Evolutionary conservation across 2,113 vertebrate species (phyloP).

Genomic region (Xiphorhynchus elegans): DNA sequence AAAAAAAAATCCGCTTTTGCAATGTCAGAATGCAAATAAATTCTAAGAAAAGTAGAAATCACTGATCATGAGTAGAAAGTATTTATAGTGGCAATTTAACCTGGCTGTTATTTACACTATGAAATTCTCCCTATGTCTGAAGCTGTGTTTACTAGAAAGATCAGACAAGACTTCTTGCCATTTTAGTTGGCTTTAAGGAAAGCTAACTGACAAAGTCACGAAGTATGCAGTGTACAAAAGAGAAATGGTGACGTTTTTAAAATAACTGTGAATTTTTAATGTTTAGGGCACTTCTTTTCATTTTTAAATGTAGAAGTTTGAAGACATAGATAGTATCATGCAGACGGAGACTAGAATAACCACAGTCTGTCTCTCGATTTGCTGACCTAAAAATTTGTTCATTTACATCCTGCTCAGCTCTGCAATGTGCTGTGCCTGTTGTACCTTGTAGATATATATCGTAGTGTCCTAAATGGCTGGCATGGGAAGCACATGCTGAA

Average conservation of each 20-base stretch:
- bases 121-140: constrained; percentile 14
- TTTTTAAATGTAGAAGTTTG: background rate
- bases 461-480: background rate
- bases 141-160: background rate
- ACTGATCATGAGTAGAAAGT: background rate
- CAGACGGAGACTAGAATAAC: background rate
- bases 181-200: constrained; percentile 14
- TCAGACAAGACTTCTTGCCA: background rate
- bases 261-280: background rate
- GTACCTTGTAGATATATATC: background rate
- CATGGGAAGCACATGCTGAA: background rate
- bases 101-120: constrained; percentile 31
- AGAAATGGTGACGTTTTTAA: background rate
- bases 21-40: background rate
- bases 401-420: background rate
- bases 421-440: background rate
- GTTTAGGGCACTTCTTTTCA: background rate
- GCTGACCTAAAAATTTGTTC: background rate
- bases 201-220: constrained; percentile 15
- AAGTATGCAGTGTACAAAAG: background rate
- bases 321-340: background rate
- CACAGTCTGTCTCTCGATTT: background rate
- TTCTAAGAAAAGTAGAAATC: constrained; percentile 30
- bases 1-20: background rate
- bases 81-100: constrained; percentile 51